phyloP scores from a whole-genome alignment of 2,113 vertebrate genomes.

The Origma solitaria region DNA sequence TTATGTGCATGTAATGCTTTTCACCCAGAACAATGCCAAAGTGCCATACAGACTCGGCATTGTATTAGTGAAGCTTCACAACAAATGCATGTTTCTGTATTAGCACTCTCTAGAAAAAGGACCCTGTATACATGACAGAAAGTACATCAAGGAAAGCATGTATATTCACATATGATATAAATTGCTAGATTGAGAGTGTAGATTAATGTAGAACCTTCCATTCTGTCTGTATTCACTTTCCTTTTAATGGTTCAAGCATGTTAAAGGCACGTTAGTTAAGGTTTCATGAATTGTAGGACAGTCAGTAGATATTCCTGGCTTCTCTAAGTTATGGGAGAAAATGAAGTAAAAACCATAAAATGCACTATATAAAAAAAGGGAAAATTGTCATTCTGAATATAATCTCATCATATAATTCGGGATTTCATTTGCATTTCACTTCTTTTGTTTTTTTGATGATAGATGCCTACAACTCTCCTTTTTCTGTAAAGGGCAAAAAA shows the following conservation, averaged over 20 bases:
- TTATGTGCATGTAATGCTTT: background rate
- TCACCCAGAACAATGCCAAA: slow-evolving; percentile 3
- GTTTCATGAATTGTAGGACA: background rate
- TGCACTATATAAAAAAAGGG: background rate
- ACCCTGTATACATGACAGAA: background rate
- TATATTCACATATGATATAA: background rate
- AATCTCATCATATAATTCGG: accelerated
- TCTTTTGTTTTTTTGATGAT: background rate
- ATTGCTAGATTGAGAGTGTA: background rate
- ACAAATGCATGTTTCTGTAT: background rate
- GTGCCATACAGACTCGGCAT: background rate
- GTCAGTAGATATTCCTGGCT: background rate
- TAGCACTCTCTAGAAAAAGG: background rate
- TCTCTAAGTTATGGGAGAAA: background rate
- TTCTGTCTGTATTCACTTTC: background rate
- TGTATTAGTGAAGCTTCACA: background rate
- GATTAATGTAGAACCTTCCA: background rate
- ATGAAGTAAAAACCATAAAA: background rate
- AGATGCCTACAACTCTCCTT: background rate
- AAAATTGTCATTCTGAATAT: background rate
- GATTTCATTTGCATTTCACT: background rate
- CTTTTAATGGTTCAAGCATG: background rate
- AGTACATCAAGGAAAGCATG: background rate
- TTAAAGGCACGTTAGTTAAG: background rate
- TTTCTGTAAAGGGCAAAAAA: background rate